These are phyloP conservation scores for Nomada goodeniana DNA, from an alignment of 2,888 invertebrate species.

Conservation along the genomic window DNA sequence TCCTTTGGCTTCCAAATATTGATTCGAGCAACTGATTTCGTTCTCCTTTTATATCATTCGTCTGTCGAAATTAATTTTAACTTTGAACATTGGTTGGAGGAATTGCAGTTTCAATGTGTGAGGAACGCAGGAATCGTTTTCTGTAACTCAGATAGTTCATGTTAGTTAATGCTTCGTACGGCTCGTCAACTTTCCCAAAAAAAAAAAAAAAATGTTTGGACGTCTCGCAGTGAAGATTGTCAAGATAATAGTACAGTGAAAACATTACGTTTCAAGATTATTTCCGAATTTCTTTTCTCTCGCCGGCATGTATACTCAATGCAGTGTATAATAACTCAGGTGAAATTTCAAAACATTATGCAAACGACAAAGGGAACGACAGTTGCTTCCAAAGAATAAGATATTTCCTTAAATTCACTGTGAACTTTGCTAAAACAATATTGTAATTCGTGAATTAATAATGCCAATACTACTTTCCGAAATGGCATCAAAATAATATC, in stretches of 20 bases:
- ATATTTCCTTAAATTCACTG: neutral
- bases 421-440: neutral
- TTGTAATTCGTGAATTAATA: neutral
- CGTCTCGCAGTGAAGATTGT: slow-evolving; percentile 23
- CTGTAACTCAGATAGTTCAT: slow-evolving; percentile 6
- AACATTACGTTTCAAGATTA: slow-evolving; percentile 47
- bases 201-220: slow-evolving; percentile 13
- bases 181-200: slow-evolving; percentile 44
- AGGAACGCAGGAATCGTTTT: slow-evolving; percentile 32
- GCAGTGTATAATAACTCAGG: slow-evolving; percentile 12
- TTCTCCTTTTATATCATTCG: neutral
- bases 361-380: neutral
- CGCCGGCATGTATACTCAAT: slow-evolving; percentile 2
- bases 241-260: slow-evolving; percentile 49
- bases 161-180: slow-evolving; percentile 52
- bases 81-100: no score
- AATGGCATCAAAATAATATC: neutral
- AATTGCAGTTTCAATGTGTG: no score
- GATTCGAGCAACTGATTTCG: no score
- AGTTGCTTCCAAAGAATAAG: neutral
- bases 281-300: slow-evolving; percentile 13
- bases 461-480: neutral
- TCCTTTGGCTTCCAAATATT: no score
- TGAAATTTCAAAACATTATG: slow-evolving; percentile 16
- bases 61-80: no score